Conservation (phyloP, 2,888 invertebrate genomes). For the Exephanes ischioxanthus region DNA sequence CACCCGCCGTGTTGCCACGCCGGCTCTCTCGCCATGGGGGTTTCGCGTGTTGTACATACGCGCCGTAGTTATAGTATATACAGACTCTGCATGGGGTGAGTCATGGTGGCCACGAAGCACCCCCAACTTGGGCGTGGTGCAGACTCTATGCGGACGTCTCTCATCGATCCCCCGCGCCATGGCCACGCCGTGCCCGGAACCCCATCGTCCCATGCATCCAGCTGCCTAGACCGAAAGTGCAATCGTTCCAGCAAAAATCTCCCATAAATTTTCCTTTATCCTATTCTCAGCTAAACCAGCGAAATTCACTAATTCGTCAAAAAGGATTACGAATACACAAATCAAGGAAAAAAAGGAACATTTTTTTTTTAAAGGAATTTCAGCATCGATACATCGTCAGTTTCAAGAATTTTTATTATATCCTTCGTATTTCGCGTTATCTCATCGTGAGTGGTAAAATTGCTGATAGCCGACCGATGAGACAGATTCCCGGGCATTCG, state of each 20-base stretch:
- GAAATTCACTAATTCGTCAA: slow-evolving; percentile 13
- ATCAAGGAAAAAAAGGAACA: neutral
- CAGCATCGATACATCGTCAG: neutral
- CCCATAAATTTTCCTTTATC: neutral
- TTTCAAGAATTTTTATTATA: neutral
- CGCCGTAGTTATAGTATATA: slow-evolving; percentile 48
- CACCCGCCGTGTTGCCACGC: slow-evolving; percentile 54
- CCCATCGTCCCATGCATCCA: slow-evolving; percentile 60
- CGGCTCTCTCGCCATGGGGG: slow-evolving; percentile 59
- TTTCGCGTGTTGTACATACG: slow-evolving; percentile 39
- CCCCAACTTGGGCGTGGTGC: slow-evolving; percentile 80
- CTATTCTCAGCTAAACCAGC: neutral
- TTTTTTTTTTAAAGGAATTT: neutral
- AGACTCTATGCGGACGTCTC: slow-evolving; percentile 77
- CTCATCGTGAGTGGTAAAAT: neutral
- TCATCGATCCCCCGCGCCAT: slow-evolving; percentile 78
- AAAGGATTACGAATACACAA: neutral
- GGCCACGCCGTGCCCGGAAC: slow-evolving; percentile 57
- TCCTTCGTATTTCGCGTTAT: neutral
- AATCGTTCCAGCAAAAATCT: slow-evolving; percentile 45
- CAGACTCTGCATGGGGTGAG: slow-evolving; percentile 77
- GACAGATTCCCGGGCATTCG: neutral
- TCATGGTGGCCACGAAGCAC: slow-evolving; percentile 76
- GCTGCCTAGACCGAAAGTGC: slow-evolving; percentile 50
- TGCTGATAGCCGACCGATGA: neutral